Conservation (phyloP, 2,888 invertebrate species). For the Ptilodon capucinus region DNA sequence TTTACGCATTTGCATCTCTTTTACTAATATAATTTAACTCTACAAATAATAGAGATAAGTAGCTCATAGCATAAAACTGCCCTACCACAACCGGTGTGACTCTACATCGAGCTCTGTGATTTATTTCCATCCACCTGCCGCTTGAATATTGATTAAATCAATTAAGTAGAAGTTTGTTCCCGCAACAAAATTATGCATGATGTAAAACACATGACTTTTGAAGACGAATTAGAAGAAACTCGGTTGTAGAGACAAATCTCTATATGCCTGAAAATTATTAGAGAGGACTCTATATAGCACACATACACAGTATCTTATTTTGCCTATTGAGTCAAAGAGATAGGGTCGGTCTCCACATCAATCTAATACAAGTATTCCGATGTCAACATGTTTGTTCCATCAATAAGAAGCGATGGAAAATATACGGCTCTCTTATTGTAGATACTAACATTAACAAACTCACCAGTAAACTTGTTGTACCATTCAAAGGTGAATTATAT, state of each 20-base stretch:
- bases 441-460: background rate
- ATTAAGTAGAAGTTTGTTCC: background rate
- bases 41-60: conserved; percentile 28
- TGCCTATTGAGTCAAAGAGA: background rate
- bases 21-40: conserved; percentile 4
- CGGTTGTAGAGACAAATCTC: background rate
- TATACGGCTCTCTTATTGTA: background rate
- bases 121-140: conserved; percentile 18
- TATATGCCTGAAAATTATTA: background rate
- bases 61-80: conserved; percentile 53
- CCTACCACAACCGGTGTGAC: conserved; percentile 55
- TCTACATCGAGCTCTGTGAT: conserved; percentile 29
- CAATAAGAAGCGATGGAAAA: background rate
- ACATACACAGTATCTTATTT: background rate
- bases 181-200: background rate
- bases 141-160: conserved; percentile 30
- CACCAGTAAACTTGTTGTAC: background rate
- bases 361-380: background rate
- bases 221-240: background rate
- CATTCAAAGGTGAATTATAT: conserved; percentile 2
- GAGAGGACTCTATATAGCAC: background rate
- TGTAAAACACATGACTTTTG: background rate
- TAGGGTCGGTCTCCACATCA: background rate
- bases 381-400: conserved; percentile 2
- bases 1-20: conserved; percentile 5